Base-by-base conservation (phyloP, 92 coral and sea anemone species). In the Zoanthus solanderi region DNA sequence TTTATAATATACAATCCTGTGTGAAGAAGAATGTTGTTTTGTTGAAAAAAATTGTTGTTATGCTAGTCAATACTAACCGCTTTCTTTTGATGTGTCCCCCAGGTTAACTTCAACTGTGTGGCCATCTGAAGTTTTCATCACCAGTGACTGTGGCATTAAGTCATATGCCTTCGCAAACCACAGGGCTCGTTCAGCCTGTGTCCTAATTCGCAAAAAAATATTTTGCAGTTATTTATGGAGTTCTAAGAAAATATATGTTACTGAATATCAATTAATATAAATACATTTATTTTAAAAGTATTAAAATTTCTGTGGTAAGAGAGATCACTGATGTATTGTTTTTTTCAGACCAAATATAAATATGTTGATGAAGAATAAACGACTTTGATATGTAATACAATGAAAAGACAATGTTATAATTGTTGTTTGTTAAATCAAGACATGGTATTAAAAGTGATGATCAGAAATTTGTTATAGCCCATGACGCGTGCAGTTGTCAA, bases 101-200 rank as follows among this genome's bases (percentile, higher is more conserved):
- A 75, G 78, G 10, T 45, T 16, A 9, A 13, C 18, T 18, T 45
- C 31, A 13, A 75, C 57, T 45, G 58, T 45, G 12, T 45, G 9
- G 58, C 77, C 32, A 52, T 75, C 50, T 31, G 16, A 18, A 45
- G 9, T 28, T 75, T 75, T 75, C 29, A 75, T 1, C 2, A 45
- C 28, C 6, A 75, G 57, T 12, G 60, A 46, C 31, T 45, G 57
- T 75, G 79, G 79, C 79, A 75, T 75, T 52, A 75, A 28, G 31
- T 75, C 79, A 6, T 75, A 75, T 42, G 79, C 28, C 52, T 75
- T 75, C 12, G 79, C 79, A 50, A 75, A 75, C 79, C 79, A 73
- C 31, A 75, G 12, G 52, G 57, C 79, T 75, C 60, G 48, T 52
- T 75, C 79, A 46, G 79, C 79, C 18, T 75, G 79, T 17, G 79